These are phyloP conservation scores for Smithornis capensis DNA, from an alignment of 2,113 vertebrate species.

Conservation along the genomic window DNA sequence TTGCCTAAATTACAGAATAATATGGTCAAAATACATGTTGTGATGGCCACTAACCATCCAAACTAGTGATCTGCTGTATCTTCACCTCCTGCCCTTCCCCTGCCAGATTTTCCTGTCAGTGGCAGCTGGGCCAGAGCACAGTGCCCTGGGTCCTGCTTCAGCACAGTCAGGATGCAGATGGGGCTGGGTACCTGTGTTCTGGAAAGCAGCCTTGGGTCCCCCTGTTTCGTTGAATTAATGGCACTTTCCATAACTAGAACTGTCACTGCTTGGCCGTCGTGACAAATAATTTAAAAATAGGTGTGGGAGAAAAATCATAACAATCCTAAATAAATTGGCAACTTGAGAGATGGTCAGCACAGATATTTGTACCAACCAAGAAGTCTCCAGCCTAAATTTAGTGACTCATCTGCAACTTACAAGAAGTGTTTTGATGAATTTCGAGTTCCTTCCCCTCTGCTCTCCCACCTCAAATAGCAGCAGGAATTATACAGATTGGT, in stretches of 20 bases:
- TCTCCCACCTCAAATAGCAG: background rate
- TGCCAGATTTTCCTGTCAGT: background rate
- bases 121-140: background rate
- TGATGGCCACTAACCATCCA: background rate
- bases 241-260: background rate
- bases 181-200: background rate
- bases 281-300: background rate
- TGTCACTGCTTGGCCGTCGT: background rate
- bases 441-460: background rate
- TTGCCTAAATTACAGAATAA: background rate
- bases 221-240: background rate
- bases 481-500: background rate
- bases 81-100: background rate
- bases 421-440: background rate
- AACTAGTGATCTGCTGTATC: background rate
- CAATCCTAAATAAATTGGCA: background rate
- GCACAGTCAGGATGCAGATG: background rate
- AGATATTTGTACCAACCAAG: background rate
- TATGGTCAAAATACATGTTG: background rate
- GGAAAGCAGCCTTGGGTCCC: background rate
- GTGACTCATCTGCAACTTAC: background rate
- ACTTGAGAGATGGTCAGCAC: background rate
- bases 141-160: background rate
- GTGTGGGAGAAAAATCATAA: fast-evolving
- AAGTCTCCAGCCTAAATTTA: background rate